Base-by-base conservation (phyloP, 2,113 vertebrate species). In the Elephas maximus region DNA sequence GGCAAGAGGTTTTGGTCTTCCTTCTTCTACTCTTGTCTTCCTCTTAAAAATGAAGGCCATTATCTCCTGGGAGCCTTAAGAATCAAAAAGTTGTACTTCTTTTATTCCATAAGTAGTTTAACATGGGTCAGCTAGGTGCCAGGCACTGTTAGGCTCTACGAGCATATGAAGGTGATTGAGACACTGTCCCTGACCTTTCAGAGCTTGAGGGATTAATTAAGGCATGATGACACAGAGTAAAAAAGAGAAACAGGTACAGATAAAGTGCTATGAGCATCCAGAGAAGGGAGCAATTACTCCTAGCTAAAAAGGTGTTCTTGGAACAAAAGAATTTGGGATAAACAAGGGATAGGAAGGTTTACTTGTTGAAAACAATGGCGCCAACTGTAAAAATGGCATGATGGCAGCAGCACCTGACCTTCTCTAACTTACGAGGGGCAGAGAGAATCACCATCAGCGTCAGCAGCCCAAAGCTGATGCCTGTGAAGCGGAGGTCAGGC, bases 311-410 rank as follows among this genome's bases (percentile, higher is more conserved):
- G 30, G 41, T n/a, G 15, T 78, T 91, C n/a, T 48, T 82, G 8
- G 45, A 88, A 94, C 26, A 71, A 76, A 93, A 57, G 65, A 76
- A 83, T 69, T 94, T 69, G 77, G 30, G 77, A 48, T 83, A 12
- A 87, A 30, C 45, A 83, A 51, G 33, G 73, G 44, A 71, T 6
- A 41, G 30, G 37, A 74, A 33, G 28, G 20, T 78, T 77, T 62
- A 17, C 14, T 90, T 57, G 53, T 57, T 57, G 12, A 17, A 57
- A 57, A 57, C 53, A 57, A 57, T 57, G 53, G 53, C 15, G 53
- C 11, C 53, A 57, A 12, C 53, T 57, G 53, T 57, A 17, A 57
- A 57, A 57, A 57, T 12, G 53, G 53, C 15, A 17, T 57, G 53
- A 17, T 57, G 53, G 53, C 53, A 57, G 53, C 53, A 57, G 53